Conservation (phyloP, 2,113 vertebrate genomes). For the Eulemur rufifrons region DNA sequence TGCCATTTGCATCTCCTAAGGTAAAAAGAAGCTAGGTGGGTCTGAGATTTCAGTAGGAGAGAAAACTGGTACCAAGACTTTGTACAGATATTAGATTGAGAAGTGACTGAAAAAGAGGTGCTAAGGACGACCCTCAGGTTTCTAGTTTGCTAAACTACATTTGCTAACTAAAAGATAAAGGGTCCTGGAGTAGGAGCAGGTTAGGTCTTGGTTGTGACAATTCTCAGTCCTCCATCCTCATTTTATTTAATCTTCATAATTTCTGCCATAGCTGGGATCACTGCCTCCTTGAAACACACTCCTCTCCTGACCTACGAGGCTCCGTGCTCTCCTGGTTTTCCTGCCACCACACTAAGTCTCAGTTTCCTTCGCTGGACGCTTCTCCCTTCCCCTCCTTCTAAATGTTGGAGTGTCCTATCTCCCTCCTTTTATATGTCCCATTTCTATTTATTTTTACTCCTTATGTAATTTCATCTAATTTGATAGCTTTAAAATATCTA, state of each 20-base stretch:
- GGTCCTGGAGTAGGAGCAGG: background rate
- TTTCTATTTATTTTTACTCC: background rate
- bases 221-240: background rate
- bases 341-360: background rate
- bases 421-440: background rate
- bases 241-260: background rate
- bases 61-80: background rate
- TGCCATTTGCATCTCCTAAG: background rate
- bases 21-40: background rate
- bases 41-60: background rate
- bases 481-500: background rate
- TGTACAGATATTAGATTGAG: background rate
- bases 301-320: background rate
- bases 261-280: background rate
- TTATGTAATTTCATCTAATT: background rate
- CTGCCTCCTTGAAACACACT: background rate
- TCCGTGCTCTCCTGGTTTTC: background rate
- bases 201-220: background rate
- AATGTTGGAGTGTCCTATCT: background rate
- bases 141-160: background rate
- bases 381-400: background rate
- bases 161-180: background rate
- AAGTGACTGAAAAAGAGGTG: background rate
- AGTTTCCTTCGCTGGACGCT: background rate
- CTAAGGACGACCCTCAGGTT: background rate